Evolutionary conservation across 2,113 vertebrate species (phyloP), one percentile per base, ranked within the genome.

Genomic region (Sceloporus undulatus): DNA sequence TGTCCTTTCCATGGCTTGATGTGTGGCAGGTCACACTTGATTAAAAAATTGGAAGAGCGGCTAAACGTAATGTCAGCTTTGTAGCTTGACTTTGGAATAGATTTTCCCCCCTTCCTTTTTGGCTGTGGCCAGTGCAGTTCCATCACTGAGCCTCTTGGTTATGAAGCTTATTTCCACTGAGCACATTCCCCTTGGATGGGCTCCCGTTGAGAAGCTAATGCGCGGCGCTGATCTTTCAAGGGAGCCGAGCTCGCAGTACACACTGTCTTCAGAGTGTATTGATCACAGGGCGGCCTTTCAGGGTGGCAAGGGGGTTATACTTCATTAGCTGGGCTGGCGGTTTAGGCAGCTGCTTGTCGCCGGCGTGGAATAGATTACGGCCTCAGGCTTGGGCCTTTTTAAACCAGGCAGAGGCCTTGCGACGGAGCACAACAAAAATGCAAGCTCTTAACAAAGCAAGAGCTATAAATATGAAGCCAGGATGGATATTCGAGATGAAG

Each of bases 261-360:
- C 65, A 29, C 23, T 89, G 11, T 91, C 95, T 95, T 95, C 92
- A 71, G 71, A 97, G 95, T 95, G 96, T 96, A 95, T 96, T 91
- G 96, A 96, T 97, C 94, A 86, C 38, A 9, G 66, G 68, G 84
- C 88, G 90, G 92, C 23, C 93, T 91, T 93, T 92, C 89, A 75
- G 86, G 94, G 79, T 93, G 92, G 91, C 81, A 40, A 80, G 92
- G 94, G 91, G 86, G 48, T 89, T 87, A 19, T 85, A 91, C 91
- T 95, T 94, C 59, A 90, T 87, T 14, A 52, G 75, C 82, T 81
- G 76, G 29, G 38, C 54, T 86, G 40, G 85, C 34, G 89, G 54
- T 54, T 86, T 82, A 81, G 75, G 77, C 10, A 80, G 92, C 88
- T 88, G 1, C 85, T 94, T 90, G 89, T 87, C 0, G 88, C 59